Conservation (phyloP, 2,797 vertebrate species). For the Dendrocincla tyrannina region DNA sequence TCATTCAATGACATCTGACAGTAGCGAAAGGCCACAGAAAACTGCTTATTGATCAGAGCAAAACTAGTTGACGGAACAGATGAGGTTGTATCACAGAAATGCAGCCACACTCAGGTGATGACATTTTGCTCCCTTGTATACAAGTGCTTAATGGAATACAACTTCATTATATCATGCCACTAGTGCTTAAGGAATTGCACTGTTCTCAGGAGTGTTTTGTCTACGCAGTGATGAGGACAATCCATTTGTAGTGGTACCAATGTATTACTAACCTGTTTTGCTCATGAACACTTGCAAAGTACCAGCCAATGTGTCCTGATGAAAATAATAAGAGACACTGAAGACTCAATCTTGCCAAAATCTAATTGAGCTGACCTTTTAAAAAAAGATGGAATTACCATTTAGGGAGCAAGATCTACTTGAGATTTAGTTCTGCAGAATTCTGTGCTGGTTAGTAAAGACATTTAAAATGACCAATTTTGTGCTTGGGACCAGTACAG, state of each 20-base stretch:
- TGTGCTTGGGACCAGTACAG: neutral
- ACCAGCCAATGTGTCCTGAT: slow-evolving; percentile 69
- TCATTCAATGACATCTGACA: slow-evolving; percentile 93
- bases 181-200: slow-evolving; percentile 80
- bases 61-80: slow-evolving; percentile 96
- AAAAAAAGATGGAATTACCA: slow-evolving; percentile 67
- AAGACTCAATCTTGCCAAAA: slow-evolving; percentile 75
- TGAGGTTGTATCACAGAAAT: slow-evolving; percentile 87
- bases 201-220: slow-evolving; percentile 76
- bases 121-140: slow-evolving; percentile 80
- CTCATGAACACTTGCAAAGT: slow-evolving; percentile 83
- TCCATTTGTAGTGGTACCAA: slow-evolving; percentile 79
- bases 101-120: slow-evolving; percentile 81
- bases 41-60: slow-evolving; percentile 93
- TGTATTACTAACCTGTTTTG: slow-evolving; percentile 75
- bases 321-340: slow-evolving; percentile 68
- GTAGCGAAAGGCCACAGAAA: slow-evolving; percentile 95
- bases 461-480: slow-evolving; percentile 55
- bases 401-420: slow-evolving; percentile 37
- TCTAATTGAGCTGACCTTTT: slow-evolving; percentile 73
- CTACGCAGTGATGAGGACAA: slow-evolving; percentile 78
- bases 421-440: slow-evolving; percentile 44
- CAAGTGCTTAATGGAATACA: slow-evolving; percentile 88
- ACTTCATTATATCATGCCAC: slow-evolving; percentile 97
- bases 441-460: slow-evolving; percentile 51